A percentile compares a stretch with the other conserved stretches of the same genome.
These are phyloP conservation scores for Tyria jacobaeae DNA, from an alignment of 2,888 invertebrate genomes.

Conservation along the genomic window DNA sequence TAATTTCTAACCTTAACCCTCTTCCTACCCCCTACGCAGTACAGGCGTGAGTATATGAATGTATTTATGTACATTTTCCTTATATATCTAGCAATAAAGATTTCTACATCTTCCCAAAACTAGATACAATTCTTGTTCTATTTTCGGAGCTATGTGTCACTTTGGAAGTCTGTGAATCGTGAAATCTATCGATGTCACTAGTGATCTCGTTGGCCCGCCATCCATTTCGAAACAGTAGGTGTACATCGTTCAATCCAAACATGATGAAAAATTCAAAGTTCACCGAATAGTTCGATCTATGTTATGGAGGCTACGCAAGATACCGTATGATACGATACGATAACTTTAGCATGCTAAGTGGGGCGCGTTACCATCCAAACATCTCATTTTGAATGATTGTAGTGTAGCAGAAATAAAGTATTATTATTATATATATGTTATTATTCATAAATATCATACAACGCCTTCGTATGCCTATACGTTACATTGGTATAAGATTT, in stretches of 20 bases:
- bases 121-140: conserved; percentile 3
- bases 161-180: conserved; percentile 16
- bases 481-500: too few species aligned
- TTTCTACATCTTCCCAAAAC: neutral
- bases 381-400: too few species aligned
- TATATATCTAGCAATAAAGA: neutral
- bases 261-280: conserved; percentile 14
- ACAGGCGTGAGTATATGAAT: neutral
- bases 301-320: neutral
- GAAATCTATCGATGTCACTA: conserved; percentile 21
- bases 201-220: conserved; percentile 13
- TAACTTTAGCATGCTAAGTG: too few species aligned
- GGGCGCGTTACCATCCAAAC: too few species aligned
- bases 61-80: neutral
- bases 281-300: conserved; percentile 7
- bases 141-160: conserved; percentile 9
- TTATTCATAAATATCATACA: too few species aligned
- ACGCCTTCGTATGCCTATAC: too few species aligned
- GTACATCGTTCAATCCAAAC: conserved; percentile 11
- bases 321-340: too few species aligned
- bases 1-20: too few species aligned
- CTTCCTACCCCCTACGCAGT: too few species aligned
- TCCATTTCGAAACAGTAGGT: conserved; percentile 15
- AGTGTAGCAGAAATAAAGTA: too few species aligned
- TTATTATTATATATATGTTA: too few species aligned